phyloP scores from a whole-genome alignment of 2,113 vertebrate species.

The Cephalopholis sonnerati region DNA sequence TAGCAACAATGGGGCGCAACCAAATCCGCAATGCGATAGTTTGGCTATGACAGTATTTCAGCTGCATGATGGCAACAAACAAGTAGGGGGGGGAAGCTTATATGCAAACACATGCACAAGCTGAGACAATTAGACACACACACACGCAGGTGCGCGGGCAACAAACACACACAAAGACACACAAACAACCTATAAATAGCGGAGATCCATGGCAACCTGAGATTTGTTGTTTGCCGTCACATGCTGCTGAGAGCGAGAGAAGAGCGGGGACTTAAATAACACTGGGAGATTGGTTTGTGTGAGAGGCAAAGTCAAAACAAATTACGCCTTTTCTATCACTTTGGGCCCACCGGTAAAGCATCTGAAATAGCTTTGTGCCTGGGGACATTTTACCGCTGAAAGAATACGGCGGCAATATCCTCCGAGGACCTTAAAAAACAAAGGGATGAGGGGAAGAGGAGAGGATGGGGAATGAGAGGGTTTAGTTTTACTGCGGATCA shows the following conservation, averaged over 20 bases:
- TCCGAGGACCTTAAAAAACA: conserved; percentile 68
- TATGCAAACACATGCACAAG: neutral
- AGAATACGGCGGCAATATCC: conserved; percentile 77
- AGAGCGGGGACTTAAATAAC: conserved; percentile 81
- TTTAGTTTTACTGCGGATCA: conserved; percentile 73
- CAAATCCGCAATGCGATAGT: conserved; percentile 56
- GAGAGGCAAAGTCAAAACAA: conserved; percentile 84
- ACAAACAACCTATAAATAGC: conserved; percentile 79
- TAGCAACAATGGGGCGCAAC: conserved; percentile 43
- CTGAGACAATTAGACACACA: conserved; percentile 47
- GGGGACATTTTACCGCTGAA: conserved; percentile 81
- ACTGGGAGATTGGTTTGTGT: conserved; percentile 81
- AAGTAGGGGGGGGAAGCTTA: neutral
- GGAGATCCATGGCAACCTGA: conserved; percentile 79
- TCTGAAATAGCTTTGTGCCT: conserved; percentile 83
- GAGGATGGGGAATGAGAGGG: conserved; percentile 56
- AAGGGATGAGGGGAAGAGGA: conserved; percentile 61
- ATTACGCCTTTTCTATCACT: conserved; percentile 84
- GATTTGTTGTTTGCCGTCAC: conserved; percentile 80
- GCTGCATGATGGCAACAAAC: conserved; percentile 53
- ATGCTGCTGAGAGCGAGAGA: conserved; percentile 76
- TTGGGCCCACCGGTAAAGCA: conserved; percentile 78
- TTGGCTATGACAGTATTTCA: conserved; percentile 58
- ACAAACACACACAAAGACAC: conserved; percentile 40
- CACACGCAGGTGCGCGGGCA: conserved; percentile 11